Evolutionary conservation across 1,140 invertebrate genomes (phyloP).

Genomic region (Leptestheria dahalacensis): DNA sequence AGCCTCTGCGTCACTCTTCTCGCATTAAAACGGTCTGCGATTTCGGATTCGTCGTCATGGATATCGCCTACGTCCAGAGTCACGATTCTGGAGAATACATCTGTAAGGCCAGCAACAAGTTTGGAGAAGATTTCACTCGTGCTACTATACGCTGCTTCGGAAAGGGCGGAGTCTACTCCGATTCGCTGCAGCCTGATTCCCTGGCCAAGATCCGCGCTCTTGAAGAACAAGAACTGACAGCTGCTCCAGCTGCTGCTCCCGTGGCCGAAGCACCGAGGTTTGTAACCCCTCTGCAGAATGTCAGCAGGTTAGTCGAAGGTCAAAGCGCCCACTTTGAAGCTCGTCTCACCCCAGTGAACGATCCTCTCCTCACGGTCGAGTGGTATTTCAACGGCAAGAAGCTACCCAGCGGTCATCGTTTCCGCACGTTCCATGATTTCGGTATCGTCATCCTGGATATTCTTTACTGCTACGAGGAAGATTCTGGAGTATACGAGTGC

Average conservation of each 20-base stretch:
- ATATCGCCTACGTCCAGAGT: constrained; percentile 83
- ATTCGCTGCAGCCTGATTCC: constrained; percentile 87
- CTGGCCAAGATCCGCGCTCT: constrained; percentile 76
- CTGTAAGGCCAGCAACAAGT: constrained; percentile 75
- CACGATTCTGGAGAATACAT: constrained; percentile 88
- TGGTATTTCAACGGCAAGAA: constrained; percentile 92
- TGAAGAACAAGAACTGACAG: constrained; percentile 44
- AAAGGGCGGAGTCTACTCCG: constrained; percentile 75
- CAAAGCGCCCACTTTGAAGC: constrained; percentile 88
- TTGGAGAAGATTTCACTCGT: constrained; percentile 73
- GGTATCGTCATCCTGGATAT: constrained; percentile 91
- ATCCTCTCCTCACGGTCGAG: constrained; percentile 70
- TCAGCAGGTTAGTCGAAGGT: constrained; percentile 70
- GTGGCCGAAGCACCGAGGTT: constrained; percentile 69
- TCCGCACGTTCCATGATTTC: constrained; percentile 92
- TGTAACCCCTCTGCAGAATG: constrained; percentile 66
- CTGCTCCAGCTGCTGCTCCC: constrained; percentile 42
- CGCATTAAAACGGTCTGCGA: constrained; percentile 88
- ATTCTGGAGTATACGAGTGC: constrained; percentile 84
- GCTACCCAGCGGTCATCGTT: constrained; percentile 78
- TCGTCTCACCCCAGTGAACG: constrained; percentile 69
- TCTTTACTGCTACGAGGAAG: constrained; percentile 90
- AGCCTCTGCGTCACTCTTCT: constrained; percentile 69
- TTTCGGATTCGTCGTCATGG: constrained; percentile 89
- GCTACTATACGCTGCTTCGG: constrained; percentile 67